Evolutionary conservation across 2,888 invertebrate genomes (phyloP).

Genomic region (Busseola fusca): DNA sequence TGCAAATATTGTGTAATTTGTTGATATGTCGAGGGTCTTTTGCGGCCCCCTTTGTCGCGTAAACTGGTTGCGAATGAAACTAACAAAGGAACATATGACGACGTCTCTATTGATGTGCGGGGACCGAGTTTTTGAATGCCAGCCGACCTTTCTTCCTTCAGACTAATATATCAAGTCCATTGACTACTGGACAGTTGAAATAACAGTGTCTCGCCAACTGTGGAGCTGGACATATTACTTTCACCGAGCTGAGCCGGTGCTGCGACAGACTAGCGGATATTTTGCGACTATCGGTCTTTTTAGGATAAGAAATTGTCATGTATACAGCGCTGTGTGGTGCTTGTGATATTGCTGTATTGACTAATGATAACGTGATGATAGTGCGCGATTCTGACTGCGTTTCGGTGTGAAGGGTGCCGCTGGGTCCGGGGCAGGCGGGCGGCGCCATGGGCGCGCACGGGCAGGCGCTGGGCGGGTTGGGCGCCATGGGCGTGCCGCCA

Average conservation of each 20-base stretch:
- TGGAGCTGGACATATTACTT: slow-evolving; percentile 55
- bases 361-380: slow-evolving; percentile 35
- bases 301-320: slow-evolving; percentile 47
- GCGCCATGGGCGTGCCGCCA: slow-evolving; percentile 75
- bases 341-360: slow-evolving; percentile 40
- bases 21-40: slow-evolving; percentile 87
- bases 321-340: slow-evolving; percentile 36
- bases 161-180: slow-evolving; percentile 80
- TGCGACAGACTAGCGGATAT: slow-evolving; percentile 17
- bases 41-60: slow-evolving; percentile 84
- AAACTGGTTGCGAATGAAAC: slow-evolving; percentile 80
- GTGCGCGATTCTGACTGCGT: slow-evolving; percentile 55
- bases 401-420: slow-evolving; percentile 76
- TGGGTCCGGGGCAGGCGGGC: slow-evolving; percentile 79
- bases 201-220: slow-evolving; percentile 74
- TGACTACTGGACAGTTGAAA: slow-evolving; percentile 79
- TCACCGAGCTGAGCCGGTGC: slow-evolving; percentile 44
- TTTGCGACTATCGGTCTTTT: slow-evolving; percentile 9
- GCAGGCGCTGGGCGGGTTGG: slow-evolving; percentile 76
- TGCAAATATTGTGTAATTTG: slow-evolving; percentile 88
- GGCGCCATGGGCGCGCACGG: slow-evolving; percentile 78
- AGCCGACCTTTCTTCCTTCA: slow-evolving; percentile 70
- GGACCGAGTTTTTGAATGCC: slow-evolving; percentile 71
- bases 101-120: slow-evolving; percentile 80
- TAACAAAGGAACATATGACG: slow-evolving; percentile 84